Percentiles rank a stretch among this genome's conserved stretches.
Conservation (phyloP, 2,888 invertebrate genomes). For the Tinea semifulvella region DNA sequence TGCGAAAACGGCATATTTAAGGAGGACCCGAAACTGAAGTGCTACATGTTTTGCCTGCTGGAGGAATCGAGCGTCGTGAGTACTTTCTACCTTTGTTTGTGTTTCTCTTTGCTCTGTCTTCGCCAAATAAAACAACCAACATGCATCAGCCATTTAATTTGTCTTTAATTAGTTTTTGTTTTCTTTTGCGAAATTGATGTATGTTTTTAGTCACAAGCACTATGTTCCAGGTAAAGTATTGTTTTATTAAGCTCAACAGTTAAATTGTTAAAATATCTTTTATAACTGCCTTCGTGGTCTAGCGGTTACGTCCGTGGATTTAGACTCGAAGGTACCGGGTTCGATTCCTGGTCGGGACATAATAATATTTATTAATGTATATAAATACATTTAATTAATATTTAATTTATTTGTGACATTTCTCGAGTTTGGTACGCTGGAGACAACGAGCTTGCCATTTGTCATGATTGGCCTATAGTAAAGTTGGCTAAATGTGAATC, state of each 20-base stretch:
- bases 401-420: too few relatives aligned
- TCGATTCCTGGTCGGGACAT: too few relatives aligned
- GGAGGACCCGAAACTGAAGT: conserved; percentile 61
- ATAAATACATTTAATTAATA: too few relatives aligned
- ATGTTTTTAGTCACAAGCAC: background rate
- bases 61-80: conserved; percentile 62
- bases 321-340: too few relatives aligned
- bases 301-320: too few relatives aligned
- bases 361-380: too few relatives aligned
- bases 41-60: conserved; percentile 64
- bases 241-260: background rate
- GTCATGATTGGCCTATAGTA: too few relatives aligned
- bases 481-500: too few relatives aligned
- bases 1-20: conserved; percentile 66
- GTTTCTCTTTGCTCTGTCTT: conserved; percentile 26
- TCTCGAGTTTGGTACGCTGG: too few relatives aligned
- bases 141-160: conserved; percentile 34
- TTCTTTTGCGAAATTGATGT: conserved; percentile 6
- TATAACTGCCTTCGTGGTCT: too few relatives aligned
- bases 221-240: background rate
- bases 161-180: conserved; percentile 30
- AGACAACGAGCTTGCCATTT: too few relatives aligned
- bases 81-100: conserved; percentile 25
- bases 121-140: conserved; percentile 36
- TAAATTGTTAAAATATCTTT: too few relatives aligned